Evolutionary conservation across 2,113 vertebrate species (phyloP).

Genomic region (Leucosticte australis): DNA sequence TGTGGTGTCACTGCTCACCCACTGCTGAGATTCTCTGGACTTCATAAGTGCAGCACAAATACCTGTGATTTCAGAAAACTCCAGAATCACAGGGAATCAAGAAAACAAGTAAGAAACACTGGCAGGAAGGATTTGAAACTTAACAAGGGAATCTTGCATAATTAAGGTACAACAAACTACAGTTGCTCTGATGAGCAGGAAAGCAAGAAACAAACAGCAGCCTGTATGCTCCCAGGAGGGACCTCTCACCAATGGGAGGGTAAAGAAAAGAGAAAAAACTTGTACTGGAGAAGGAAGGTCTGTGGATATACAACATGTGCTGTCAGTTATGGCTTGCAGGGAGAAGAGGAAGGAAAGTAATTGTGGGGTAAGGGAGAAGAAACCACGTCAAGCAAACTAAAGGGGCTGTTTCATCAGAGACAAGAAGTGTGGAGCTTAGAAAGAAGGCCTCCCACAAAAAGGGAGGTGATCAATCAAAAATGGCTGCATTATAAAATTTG

Average conservation of each 20-base stretch:
- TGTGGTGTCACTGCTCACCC: neutral
- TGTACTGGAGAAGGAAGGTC: neutral
- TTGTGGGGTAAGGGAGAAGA: neutral
- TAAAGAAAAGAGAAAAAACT: neutral
- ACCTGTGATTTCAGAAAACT: neutral
- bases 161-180: constrained; percentile 61
- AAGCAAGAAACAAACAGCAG: constrained; percentile 58
- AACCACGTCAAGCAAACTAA: neutral
- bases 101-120: neutral
- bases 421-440: neutral
- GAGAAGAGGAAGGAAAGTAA: neutral
- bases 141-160: constrained; percentile 40
- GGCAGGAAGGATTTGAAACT: constrained; percentile 57
- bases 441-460: neutral
- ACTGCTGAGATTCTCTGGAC: neutral
- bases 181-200: constrained; percentile 59
- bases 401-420: neutral
- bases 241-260: neutral
- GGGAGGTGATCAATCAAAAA: neutral
- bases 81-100: constrained; percentile 1
- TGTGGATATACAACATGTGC: neutral
- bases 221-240: constrained; percentile 31
- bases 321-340: neutral
- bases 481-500: neutral
- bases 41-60: neutral